Base-by-base conservation (phyloP, 1,140 invertebrate genomes). In the Brachionus rotundiformis region DNA sequence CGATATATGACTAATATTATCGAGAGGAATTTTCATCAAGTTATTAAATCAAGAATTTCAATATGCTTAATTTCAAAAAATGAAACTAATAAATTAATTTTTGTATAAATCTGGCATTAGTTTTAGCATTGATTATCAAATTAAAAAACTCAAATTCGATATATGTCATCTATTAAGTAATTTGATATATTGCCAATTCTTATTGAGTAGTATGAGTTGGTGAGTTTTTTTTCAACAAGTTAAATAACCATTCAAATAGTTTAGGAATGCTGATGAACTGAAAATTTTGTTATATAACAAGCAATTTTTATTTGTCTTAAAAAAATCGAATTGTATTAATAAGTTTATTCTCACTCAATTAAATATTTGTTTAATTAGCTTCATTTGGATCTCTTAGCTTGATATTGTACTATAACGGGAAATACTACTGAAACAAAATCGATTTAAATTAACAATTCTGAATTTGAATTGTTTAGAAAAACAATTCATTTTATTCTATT, bases 251-350 rank as follows among this genome's bases (percentile, higher is more conserved):
- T 41, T 41, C 39, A 16, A 19, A 19, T 0, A 8, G 5, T 19
- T 54, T 54, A 7, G 23, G 47, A 8, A 1, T 54, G 16, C 23
- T 8, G n/a, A 54, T 54, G 47, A 54, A 54, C 47, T 19, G 16
- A 54, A 13, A 54, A 54, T 54, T 7, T 54, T 54, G 47, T 54
- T 54, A 54, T 54, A 54, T 54, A 54, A 54, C n/a, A 54, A 54
- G 23, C 7, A 49, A 23, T 19, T 23, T 54, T 54, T 54, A 25
- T 54, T 54, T 54, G 19, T 54, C 47, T 54, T 19, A 54, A 54
- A 54, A 36, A 54, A 54, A 54, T 54, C 47, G 47, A 54, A 54
- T 54, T 54, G n/a, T 54, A 54, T 54, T 54, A 54, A 54, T 54
- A 54, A 54, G 47, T 54, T 54, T 54, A 54, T 54, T 54, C 19